Percentiles rank a stretch among this genome's conserved stretches.
phyloP scores from a whole-genome alignment of 2,797 vertebrate species.

The Prunella strophiata region DNA sequence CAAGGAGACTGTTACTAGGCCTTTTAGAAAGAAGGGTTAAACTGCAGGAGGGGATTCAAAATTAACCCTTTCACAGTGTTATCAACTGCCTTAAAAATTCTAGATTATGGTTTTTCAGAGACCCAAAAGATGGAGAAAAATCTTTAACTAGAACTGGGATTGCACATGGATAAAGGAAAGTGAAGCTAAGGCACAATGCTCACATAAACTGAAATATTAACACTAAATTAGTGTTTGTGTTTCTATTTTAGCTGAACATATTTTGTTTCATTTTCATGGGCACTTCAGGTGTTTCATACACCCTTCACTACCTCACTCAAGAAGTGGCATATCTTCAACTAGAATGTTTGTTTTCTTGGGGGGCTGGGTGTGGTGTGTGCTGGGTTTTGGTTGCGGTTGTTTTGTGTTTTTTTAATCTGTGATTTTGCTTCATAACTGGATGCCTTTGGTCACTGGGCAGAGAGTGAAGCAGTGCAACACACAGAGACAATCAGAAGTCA shows the following conservation, averaged over 20 bases:
- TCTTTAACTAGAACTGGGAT: not conserved
- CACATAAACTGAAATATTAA: not conserved
- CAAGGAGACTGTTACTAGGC: not conserved
- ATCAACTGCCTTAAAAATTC: not conserved
- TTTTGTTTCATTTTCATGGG: not conserved
- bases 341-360: not conserved
- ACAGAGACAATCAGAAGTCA: not conserved
- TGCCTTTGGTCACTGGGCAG: constrained; percentile 32
- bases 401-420: not conserved
- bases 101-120: not conserved
- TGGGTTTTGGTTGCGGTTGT: not conserved
- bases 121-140: not conserved
- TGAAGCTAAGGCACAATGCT: not conserved
- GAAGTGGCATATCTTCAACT: not conserved
- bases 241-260: not conserved
- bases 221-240: not conserved
- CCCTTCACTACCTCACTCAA: not conserved
- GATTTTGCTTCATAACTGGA: not conserved
- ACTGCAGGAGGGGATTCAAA: not conserved
- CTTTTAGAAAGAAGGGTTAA: not conserved
- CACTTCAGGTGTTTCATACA: not conserved
- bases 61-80: not conserved
- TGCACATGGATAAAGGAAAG: not conserved
- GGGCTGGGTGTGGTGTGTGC: too few relatives aligned
- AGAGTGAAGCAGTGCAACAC: not conserved